Percentiles rank a stretch among this genome's conserved stretches.
Conservation (phyloP, 2,797 vertebrate genomes). For the Dallia pectoralis region DNA sequence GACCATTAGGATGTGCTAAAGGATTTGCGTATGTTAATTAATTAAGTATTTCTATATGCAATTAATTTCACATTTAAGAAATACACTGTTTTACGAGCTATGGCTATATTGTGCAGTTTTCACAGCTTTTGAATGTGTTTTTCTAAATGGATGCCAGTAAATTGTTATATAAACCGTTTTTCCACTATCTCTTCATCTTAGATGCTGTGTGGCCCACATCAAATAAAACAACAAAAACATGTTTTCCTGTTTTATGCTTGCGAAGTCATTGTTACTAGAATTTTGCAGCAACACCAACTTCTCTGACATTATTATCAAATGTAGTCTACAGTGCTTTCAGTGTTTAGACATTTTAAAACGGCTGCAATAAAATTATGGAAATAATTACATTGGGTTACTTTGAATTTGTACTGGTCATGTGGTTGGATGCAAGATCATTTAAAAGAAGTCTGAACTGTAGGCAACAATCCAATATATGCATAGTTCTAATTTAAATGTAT, state of each 20-base stretch:
- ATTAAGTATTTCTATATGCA: too few species aligned
- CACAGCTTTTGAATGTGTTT: neutral
- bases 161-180: neutral
- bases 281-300: neutral
- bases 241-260: too few species aligned
- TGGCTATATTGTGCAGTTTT: neutral
- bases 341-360: neutral
- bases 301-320: neutral
- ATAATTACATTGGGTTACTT: neutral
- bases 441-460: neutral
- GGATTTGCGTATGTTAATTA: constrained; percentile 45
- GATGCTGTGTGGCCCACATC: constrained; percentile 36
- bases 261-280: neutral
- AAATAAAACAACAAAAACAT: neutral
- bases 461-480: neutral
- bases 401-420: neutral
- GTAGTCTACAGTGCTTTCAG: neutral
- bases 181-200: constrained; percentile 9
- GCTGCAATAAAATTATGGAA: neutral
- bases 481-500: neutral
- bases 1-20: constrained; percentile 43
- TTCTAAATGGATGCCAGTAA: neutral
- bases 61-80: neutral
- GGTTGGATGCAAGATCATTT: neutral
- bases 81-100: neutral